Evolutionary conservation across 2,113 vertebrate genomes (phyloP).

Genomic region (Platysternon megacephalum): DNA sequence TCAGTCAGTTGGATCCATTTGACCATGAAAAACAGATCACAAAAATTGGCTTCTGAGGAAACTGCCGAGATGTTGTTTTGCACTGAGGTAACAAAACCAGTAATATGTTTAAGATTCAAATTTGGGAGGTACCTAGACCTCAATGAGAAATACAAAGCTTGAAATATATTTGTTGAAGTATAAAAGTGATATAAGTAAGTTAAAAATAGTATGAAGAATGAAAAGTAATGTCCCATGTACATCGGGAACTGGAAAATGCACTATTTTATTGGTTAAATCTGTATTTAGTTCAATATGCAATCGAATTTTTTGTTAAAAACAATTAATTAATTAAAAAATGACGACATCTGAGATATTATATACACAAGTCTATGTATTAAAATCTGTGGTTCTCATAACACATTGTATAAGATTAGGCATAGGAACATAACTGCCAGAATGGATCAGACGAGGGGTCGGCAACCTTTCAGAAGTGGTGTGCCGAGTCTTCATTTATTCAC

Average conservation of each 20-base stretch:
- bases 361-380: neutral
- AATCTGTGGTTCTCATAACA: neutral
- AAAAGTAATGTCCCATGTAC: neutral
- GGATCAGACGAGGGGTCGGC: neutral
- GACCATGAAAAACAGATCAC: neutral
- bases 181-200: neutral
- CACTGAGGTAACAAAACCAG: neutral
- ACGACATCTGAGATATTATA: neutral
- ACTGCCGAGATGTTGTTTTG: neutral
- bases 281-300: neutral
- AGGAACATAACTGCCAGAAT: neutral
- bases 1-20: neutral
- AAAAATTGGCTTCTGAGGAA: neutral
- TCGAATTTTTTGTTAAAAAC: neutral
- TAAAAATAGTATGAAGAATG: neutral
- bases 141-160: neutral
- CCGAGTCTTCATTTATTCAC: no score
- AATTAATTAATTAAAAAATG: neutral
- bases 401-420: neutral
- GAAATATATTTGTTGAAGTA: neutral
- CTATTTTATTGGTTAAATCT: neutral
- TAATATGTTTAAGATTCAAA: neutral
- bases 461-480: no score
- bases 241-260: neutral
- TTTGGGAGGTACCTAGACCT: neutral